Evolutionary conservation across 92 coral and sea anemone species (phyloP).

Genomic region (Epizoanthus rinbou): DNA sequence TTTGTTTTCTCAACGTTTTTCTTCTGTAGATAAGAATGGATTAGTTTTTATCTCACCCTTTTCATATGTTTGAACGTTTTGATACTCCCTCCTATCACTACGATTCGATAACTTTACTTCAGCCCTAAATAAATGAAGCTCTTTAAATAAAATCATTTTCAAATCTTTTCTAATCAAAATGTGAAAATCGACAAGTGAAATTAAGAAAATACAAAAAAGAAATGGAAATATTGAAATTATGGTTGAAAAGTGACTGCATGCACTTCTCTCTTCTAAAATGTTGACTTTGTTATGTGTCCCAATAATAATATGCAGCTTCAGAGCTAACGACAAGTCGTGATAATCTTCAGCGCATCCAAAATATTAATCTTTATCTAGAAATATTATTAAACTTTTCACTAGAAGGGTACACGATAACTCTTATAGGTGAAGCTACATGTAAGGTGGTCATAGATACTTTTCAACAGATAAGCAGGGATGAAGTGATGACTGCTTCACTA

Average conservation of each 20-base stretch:
- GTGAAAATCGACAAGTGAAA: no score
- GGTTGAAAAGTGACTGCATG: no score
- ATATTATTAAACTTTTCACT: conserved; percentile 9
- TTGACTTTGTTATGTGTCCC: conserved; percentile 1
- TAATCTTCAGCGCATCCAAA: neutral
- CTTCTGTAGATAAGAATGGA: conserved; percentile 16
- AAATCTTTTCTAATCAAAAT: no score
- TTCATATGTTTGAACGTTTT: no score
- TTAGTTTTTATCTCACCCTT: neutral
- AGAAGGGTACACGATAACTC: neutral
- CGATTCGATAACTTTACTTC: no score
- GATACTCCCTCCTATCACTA: no score
- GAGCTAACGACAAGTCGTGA: conserved; percentile 11
- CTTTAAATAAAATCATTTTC: no score
- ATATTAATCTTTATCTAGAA: neutral
- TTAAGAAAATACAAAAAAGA: neutral
- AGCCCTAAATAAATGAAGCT: no score
- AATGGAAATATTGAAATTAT: neutral
- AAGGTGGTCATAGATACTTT: neutral
- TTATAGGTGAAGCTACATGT: neutral
- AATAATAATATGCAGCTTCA: neutral
- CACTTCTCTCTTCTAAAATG: neutral
- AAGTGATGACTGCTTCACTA: neutral
- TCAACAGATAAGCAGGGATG: conserved; percentile 7
- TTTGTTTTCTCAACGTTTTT: neutral